Percentiles rank a stretch among this genome's conserved stretches.
Conservation (phyloP, 2,113 vertebrate species). For the Dasyornis broadbenti region DNA sequence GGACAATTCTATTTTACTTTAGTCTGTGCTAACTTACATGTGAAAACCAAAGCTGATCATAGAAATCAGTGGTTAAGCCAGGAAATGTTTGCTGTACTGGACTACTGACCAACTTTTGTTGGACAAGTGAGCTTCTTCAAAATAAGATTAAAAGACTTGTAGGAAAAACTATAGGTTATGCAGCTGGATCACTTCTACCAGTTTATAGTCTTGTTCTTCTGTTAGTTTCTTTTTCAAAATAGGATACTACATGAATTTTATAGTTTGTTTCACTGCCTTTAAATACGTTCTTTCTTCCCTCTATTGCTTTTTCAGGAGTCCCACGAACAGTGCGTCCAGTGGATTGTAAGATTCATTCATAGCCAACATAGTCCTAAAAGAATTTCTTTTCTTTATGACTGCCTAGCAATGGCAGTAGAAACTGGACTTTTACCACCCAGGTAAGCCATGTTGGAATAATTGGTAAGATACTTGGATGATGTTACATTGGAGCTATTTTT, state of each 20-base stretch:
- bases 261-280: background rate
- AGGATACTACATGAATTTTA: background rate
- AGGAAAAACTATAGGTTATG: background rate
- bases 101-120: background rate
- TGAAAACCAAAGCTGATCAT: background rate
- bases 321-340: conserved; percentile 95
- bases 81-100: background rate
- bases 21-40: background rate
- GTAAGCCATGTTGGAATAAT: conserved; percentile 60
- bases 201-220: background rate
- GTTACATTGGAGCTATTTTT: background rate
- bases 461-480: background rate
- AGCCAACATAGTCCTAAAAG: conserved; percentile 96
- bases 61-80: background rate
- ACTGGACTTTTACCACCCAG: conserved; percentile 90
- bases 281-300: background rate
- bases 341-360: conserved; percentile 96
- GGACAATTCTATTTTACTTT: background rate
- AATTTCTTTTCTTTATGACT: conserved; percentile 98
- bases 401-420: conserved; percentile 95
- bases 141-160: background rate
- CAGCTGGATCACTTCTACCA: background rate
- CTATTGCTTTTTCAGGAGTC: conserved; percentile 80
- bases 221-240: background rate
- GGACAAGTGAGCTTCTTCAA: background rate